phyloP scores from a whole-genome alignment of 2,113 vertebrate species.

The Collichthys lucidus region DNA sequence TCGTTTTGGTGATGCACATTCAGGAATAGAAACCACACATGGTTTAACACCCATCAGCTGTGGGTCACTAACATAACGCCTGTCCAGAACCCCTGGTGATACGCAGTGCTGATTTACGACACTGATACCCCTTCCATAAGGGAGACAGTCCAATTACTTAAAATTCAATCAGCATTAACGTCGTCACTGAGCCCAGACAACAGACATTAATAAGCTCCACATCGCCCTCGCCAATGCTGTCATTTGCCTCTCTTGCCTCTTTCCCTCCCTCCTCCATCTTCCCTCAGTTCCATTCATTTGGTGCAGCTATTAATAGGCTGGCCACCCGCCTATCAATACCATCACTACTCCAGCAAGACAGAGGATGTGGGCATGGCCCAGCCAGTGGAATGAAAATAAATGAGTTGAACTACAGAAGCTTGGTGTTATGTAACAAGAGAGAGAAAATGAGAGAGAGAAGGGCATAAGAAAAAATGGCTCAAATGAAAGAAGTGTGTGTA shows the following conservation, averaged over 20 bases:
- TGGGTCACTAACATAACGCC: conserved; percentile 10
- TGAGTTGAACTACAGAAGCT: conserved; percentile 48
- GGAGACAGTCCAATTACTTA: conserved; percentile 55
- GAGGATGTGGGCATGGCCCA: conserved; percentile 67
- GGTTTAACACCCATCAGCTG: conserved; percentile 7
- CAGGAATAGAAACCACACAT: neutral
- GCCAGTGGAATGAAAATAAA: conserved; percentile 65
- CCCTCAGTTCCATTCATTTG: conserved; percentile 72
- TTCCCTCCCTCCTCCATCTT: conserved; percentile 53
- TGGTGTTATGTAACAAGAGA: conserved; percentile 57
- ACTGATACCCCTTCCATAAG: conserved; percentile 25
- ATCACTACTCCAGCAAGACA: conserved; percentile 74
- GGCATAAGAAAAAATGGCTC: conserved; percentile 12
- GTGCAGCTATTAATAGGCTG: conserved; percentile 76
- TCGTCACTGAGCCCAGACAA: conserved; percentile 61
- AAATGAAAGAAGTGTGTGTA: neutral
- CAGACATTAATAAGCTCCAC: conserved; percentile 65
- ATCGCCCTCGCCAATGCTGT: conserved; percentile 40
- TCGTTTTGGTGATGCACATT: neutral
- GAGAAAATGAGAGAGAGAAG: neutral
- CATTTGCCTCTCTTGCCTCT: conserved; percentile 54
- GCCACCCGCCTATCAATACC: conserved; percentile 78
- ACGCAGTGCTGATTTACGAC: conserved; percentile 23
- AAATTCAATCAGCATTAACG: conserved; percentile 71
- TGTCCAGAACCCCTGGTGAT: conserved; percentile 8